phyloP scores from a whole-genome alignment of 2,888 invertebrate species.

The Pecten maximus region DNA sequence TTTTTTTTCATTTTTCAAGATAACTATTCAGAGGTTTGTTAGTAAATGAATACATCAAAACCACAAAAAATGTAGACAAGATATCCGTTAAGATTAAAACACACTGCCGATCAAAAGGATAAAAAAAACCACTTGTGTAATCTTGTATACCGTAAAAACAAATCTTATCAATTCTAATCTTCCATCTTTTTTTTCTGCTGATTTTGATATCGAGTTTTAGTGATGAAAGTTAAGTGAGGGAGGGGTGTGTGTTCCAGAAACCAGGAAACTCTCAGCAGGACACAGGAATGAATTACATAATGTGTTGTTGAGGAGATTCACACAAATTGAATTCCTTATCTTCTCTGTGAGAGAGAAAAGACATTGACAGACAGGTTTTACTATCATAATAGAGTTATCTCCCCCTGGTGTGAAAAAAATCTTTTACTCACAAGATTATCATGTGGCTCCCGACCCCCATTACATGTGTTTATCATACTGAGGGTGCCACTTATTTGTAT shows the following conservation, averaged over 20 bases:
- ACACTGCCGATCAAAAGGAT: not conserved
- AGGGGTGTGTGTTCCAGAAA: not conserved
- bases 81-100: not conserved
- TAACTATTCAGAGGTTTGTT: not conserved
- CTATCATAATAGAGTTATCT: slow-evolving; percentile 18
- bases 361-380: slow-evolving; percentile 24
- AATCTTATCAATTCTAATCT: not conserved
- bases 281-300: not conserved
- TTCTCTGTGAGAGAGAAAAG: not conserved
- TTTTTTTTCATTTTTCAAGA: too few species aligned
- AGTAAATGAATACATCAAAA: not conserved
- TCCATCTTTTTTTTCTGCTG: not conserved
- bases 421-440: not conserved
- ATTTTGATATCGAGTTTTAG: not conserved
- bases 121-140: not conserved
- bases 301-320: not conserved
- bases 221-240: not conserved
- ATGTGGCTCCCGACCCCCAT: not conserved
- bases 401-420: slow-evolving; percentile 1
- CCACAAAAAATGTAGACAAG: not conserved
- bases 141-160: not conserved
- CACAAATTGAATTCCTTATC: not conserved
- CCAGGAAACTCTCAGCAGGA: not conserved
- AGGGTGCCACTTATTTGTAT: not conserved
- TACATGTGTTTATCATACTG: not conserved